phyloP scores from a whole-genome alignment of 92 coral and sea anemone genomes.

The Epizoanthus stellaris region DNA sequence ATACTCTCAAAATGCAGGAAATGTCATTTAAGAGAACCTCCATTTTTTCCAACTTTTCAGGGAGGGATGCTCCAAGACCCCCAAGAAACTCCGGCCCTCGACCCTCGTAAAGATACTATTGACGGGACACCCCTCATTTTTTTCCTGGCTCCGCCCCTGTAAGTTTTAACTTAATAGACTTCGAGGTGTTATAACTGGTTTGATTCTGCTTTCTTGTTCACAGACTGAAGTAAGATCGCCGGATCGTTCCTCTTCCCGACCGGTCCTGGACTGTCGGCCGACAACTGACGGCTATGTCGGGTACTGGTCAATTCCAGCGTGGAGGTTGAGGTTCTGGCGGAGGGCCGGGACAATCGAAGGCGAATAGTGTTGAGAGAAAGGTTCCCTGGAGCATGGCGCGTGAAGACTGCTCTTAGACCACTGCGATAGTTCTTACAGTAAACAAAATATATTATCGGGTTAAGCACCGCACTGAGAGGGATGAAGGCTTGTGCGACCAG shows the following conservation, averaged over 20 bases:
- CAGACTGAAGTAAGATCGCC: slow-evolving; percentile 17
- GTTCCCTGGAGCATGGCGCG: slow-evolving; percentile 4
- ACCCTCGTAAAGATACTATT: no score
- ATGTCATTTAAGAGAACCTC: no score
- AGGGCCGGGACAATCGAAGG: slow-evolving; percentile 4
- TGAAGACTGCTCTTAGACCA: slow-evolving; percentile 29
- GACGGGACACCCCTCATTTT: no score
- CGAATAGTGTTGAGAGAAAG: slow-evolving; percentile 7
- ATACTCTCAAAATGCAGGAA: no score
- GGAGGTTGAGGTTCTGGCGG: neutral
- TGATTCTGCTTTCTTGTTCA: slow-evolving; percentile 4
- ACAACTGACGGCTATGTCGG: slow-evolving; percentile 2
- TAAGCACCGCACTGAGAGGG: slow-evolving; percentile 7
- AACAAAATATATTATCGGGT: slow-evolving; percentile 12
- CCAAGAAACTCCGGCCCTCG: no score
- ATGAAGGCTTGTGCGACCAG: slow-evolving; percentile 21
- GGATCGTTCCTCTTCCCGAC: neutral
- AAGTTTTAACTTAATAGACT: no score
- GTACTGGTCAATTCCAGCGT: neutral
- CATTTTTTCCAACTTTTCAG: no score
- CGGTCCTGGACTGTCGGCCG: neutral
- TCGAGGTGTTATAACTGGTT: slow-evolving; percentile 6
- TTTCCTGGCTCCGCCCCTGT: no score
- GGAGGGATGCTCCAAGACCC: no score
- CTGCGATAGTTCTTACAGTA: slow-evolving; percentile 35